phyloP scores from a whole-genome alignment of 2,797 vertebrate genomes.

The Clarias pachynema region DNA sequence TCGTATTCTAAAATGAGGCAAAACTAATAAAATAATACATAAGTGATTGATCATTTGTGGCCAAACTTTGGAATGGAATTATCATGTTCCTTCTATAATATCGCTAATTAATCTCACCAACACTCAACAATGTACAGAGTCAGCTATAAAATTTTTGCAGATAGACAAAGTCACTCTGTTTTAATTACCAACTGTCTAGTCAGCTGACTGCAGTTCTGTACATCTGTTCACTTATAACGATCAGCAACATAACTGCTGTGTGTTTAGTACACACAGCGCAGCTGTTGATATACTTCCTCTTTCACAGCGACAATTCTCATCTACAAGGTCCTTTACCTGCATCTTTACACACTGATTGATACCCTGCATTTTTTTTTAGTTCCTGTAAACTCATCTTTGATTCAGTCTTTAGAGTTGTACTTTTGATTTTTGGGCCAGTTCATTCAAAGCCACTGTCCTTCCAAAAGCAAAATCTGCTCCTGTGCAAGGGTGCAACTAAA shows the following conservation, averaged over 20 bases:
- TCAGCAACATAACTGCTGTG: slow-evolving; percentile 10
- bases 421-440: background rate
- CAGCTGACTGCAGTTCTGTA: slow-evolving; percentile 9
- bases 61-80: background rate
- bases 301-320: slow-evolving; percentile 4
- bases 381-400: slow-evolving; percentile 12
- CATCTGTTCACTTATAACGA: slow-evolving; percentile 4
- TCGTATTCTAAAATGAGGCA: background rate
- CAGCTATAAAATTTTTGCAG: background rate
- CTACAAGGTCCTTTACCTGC: slow-evolving; percentile 16
- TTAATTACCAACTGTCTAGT: background rate
- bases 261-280: background rate
- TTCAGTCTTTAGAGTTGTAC: background rate
- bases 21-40: background rate
- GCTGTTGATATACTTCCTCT: background rate
- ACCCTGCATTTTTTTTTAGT: background rate
- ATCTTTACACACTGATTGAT: background rate
- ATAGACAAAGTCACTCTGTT: slow-evolving; percentile 7
- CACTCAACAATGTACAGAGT: background rate
- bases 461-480: background rate
- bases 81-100: background rate
- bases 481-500: background rate
- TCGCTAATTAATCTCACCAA: background rate
- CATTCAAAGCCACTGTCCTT: background rate
- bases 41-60: background rate